These are phyloP conservation scores for Agonum fuliginosum DNA, from an alignment of 2,888 invertebrate genomes.

Conservation along the genomic window DNA sequence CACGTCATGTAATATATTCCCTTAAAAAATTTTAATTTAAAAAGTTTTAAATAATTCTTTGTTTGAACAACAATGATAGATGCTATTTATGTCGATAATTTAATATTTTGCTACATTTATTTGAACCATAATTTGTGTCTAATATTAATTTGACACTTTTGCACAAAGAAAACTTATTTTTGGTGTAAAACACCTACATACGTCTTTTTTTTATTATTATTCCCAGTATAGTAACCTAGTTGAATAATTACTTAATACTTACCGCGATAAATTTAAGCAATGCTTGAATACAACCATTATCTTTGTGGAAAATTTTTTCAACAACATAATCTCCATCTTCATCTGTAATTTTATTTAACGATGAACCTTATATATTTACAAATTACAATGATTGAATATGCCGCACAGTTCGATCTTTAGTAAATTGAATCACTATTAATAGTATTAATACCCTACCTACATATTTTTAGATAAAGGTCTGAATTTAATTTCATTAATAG, in stretches of 20 bases:
- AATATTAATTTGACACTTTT: neutral
- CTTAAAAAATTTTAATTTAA: too few species aligned
- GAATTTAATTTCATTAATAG: neutral
- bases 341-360: conserved; percentile 45
- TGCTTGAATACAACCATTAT: conserved; percentile 52
- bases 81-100: too few species aligned
- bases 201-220: too few species aligned
- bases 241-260: conserved; percentile 17
- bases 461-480: neutral
- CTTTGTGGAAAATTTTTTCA: conserved; percentile 51
- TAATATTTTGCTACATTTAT: too few species aligned
- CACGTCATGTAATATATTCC: too few species aligned
- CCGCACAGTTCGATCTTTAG: conserved; percentile 10
- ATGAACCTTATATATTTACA: conserved; percentile 23
- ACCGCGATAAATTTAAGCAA: conserved; percentile 53
- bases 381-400: conserved; percentile 13
- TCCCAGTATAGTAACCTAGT: too few species aligned
- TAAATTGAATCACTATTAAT: neutral
- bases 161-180: too few species aligned
- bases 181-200: too few species aligned
- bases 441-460: neutral
- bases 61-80: too few species aligned
- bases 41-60: too few species aligned
- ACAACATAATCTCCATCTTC: conserved; percentile 54
- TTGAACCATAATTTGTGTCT: too few species aligned